A percentile compares a stretch with the other conserved stretches of the same genome.
These are phyloP conservation scores for Argyresthia goedartella DNA, from an alignment of 2,888 invertebrate genomes.

Conservation along the genomic window DNA sequence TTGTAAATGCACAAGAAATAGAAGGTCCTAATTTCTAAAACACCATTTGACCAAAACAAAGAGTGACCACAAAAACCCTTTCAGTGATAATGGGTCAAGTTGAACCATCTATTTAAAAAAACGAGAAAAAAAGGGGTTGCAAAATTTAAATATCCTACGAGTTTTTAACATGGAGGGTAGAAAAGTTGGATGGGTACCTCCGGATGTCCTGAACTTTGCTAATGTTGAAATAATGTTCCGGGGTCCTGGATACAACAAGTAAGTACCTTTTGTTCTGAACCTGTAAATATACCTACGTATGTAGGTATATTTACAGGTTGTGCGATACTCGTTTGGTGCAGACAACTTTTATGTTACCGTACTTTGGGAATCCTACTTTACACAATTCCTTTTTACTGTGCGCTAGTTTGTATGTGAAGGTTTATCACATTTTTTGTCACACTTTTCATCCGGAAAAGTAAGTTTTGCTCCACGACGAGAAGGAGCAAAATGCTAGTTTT, in stretches of 20 bases:
- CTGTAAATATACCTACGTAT: too few relatives aligned
- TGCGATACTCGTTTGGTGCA: not conserved
- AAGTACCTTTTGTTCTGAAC: not conserved
- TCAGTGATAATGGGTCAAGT: constrained; percentile 1
- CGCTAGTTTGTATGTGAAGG: too few relatives aligned
- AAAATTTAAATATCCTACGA: constrained; percentile 26
- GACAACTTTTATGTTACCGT: not conserved
- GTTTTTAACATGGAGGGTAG: constrained; percentile 27
- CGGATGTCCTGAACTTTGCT: constrained; percentile 42
- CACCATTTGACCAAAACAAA: too few relatives aligned
- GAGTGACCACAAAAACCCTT: not conserved
- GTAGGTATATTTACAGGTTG: too few relatives aligned
- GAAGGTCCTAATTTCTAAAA: too few relatives aligned
- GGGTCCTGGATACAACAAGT: not conserved
- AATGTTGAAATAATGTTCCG: constrained; percentile 50
- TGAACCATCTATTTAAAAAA: not conserved
- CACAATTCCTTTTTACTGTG: too few relatives aligned
- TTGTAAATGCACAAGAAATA: too few relatives aligned
- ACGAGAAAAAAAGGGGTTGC: not conserved
- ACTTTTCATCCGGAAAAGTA: too few relatives aligned
- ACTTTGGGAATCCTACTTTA: too few relatives aligned
- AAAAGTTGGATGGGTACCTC: constrained; percentile 30
- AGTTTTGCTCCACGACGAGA: too few relatives aligned
- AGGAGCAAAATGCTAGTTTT: too few relatives aligned
- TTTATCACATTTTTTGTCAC: too few relatives aligned